phyloP scores from a whole-genome alignment of 2,113 vertebrate genomes.

The Colaptes auratus region DNA sequence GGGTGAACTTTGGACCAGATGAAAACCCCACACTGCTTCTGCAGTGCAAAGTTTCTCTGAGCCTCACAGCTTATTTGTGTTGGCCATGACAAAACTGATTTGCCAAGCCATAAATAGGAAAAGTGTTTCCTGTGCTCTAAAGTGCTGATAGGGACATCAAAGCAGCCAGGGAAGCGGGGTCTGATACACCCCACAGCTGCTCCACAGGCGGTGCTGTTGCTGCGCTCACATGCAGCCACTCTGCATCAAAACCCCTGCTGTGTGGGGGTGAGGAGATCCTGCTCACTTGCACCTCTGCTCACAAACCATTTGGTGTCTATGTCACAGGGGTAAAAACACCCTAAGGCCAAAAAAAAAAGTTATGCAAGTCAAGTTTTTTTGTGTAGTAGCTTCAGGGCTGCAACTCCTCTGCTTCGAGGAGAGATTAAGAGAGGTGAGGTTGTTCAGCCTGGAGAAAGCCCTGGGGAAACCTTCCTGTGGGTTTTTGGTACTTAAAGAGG shows the following conservation, averaged over 20 bases:
- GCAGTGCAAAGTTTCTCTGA: neutral
- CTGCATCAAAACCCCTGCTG: fast-evolving
- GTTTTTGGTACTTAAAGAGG: no score
- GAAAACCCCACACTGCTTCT: neutral
- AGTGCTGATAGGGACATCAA: neutral
- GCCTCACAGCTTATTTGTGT: neutral
- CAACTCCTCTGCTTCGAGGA: no score
- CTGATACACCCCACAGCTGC: neutral
- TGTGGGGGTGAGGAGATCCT: neutral
- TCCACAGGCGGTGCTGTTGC: fast-evolving
- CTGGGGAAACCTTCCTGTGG: no score
- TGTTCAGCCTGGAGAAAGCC: no score
- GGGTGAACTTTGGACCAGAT: neutral
- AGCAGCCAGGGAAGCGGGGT: fast-evolving
- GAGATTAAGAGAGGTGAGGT: no score
- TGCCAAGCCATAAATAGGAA: neutral
- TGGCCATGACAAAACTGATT: fast-evolving
- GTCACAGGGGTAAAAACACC: fast-evolving
- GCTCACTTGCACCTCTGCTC: neutral
- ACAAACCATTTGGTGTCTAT: neutral
- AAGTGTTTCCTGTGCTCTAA: neutral
- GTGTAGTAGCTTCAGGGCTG: neutral
- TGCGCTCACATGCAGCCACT: fast-evolving
- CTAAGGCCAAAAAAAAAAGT: neutral
- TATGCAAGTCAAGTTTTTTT: fast-evolving